Evolutionary conservation across 2,113 vertebrate species (phyloP).

Genomic region (Pavo muticus): DNA sequence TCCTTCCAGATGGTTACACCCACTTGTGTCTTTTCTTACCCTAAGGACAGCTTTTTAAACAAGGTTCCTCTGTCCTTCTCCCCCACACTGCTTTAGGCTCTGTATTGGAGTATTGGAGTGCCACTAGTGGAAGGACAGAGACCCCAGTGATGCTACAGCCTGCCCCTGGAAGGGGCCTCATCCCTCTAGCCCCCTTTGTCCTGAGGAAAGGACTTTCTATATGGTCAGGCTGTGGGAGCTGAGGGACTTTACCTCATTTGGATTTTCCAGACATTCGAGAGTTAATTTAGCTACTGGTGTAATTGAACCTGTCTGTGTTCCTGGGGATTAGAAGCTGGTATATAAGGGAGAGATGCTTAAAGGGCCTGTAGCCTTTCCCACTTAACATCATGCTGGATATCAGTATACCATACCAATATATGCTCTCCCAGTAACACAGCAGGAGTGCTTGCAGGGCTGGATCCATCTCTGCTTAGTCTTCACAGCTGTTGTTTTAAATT

Average conservation of each 20-base stretch:
- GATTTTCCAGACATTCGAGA: background rate
- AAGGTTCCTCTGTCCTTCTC: constrained; percentile 40
- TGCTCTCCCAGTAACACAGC: background rate
- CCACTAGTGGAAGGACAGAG: background rate
- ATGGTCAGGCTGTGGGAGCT: background rate
- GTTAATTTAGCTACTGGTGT: background rate
- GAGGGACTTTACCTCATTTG: background rate
- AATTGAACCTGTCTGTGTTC: background rate
- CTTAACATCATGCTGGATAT: background rate
- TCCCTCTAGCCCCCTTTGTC: background rate
- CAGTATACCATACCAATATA: background rate
- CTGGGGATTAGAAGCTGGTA: background rate
- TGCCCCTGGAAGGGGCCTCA: background rate
- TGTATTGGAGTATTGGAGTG: background rate
- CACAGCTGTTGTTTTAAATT: background rate
- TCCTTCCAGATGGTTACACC: constrained; percentile 71
- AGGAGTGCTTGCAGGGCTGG: background rate
- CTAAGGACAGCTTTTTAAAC: constrained; percentile 63
- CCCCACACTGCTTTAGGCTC: background rate
- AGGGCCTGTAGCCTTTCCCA: background rate
- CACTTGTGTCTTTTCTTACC: constrained; percentile 73
- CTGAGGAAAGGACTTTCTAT: background rate
- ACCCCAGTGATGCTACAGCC: background rate
- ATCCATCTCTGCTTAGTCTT: background rate
- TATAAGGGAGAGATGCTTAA: background rate